A percentile compares a stretch with the other conserved stretches of the same genome.
phyloP scores from a whole-genome alignment of 2,888 invertebrate genomes.

The Yponomeuta cagnagella region DNA sequence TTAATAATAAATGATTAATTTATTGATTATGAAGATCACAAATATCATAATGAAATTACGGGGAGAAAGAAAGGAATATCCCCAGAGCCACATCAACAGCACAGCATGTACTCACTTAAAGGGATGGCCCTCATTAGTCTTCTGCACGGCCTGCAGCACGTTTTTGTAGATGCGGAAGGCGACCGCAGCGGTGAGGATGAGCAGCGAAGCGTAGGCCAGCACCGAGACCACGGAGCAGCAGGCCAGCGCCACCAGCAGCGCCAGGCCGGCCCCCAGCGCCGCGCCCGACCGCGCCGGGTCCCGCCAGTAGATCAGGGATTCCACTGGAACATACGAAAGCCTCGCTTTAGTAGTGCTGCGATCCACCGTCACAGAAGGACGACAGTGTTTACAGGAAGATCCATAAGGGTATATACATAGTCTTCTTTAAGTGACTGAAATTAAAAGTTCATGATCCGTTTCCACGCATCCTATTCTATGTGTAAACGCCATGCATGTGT shows the following conservation, averaged over 20 bases:
- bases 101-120: slow-evolving; percentile 86
- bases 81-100: too few species aligned
- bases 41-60: too few species aligned
- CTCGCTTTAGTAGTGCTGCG: neutral
- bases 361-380: neutral
- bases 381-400: too few species aligned
- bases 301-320: slow-evolving; percentile 98
- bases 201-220: slow-evolving; percentile 92
- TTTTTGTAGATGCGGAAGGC: slow-evolving; percentile 97
- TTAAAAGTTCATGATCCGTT: too few species aligned
- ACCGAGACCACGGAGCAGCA: slow-evolving; percentile 97
- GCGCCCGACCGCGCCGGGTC: slow-evolving; percentile 95
- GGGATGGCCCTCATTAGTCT: slow-evolving; percentile 96
- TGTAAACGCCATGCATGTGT: too few species aligned
- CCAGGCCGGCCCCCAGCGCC: slow-evolving; percentile 92
- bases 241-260: slow-evolving; percentile 93
- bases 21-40: too few species aligned
- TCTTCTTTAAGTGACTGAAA: too few species aligned
- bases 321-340: slow-evolving; percentile 78
- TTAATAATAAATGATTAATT: too few species aligned
- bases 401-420: too few species aligned
- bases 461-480: too few species aligned
- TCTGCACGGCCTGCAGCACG: slow-evolving; percentile 95
- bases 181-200: slow-evolving; percentile 89
- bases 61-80: too few species aligned